Evolutionary conservation across 2,888 invertebrate genomes (phyloP), one percentile per base, ranked within the genome.

Genomic region (Chymomyza caudatula): DNA sequence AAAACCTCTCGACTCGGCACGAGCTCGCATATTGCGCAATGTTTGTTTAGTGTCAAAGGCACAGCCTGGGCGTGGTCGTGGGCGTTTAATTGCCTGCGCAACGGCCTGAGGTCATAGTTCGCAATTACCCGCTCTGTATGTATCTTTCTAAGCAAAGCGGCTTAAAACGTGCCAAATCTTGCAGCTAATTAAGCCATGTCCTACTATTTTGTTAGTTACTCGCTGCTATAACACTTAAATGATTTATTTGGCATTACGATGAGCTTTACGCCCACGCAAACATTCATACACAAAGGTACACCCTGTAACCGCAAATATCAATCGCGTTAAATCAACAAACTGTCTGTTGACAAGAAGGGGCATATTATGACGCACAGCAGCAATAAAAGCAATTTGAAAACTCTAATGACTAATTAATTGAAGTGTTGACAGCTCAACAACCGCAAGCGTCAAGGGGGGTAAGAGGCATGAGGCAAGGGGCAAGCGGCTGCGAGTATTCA

Each of bases 391-490:
- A 65, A 49, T 29, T 67, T 51, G 37, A 65, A 65, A 67, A 62
- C 49, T 62, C n/a, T 57, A 62, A 71, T 57, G 42, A 57, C 52
- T 73, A 85, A 85, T 82, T 77, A 82, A 82, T 85, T 74, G 54
- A 53, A 60, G 29, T 63, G 57, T 69, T 72, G 78, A 75, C 76
- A 85, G 67, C 54, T 65, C 20, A 23, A 55, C 22, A 64, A 62
- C 71, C 65, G 42, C 71, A 67, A 63, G 63, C 42, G 42, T 6
- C 47, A 57, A 6, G n/a, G n/a, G n/a, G n/a, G n/a, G n/a, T n/a
- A 42, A 22, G 19, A 42, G 19, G 11, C n/a, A n/a, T n/a, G n/a
- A n/a, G 13, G 37, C 17, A 57, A 57, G 44, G 44, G 25, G 22
- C 58, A 58, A 49, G 15, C 58, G 25, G 17, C 25, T 44, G 22